These are phyloP conservation scores for Cheiracanthium punctorium DNA, from an alignment of 2,888 invertebrate genomes.

Conservation along the genomic window DNA sequence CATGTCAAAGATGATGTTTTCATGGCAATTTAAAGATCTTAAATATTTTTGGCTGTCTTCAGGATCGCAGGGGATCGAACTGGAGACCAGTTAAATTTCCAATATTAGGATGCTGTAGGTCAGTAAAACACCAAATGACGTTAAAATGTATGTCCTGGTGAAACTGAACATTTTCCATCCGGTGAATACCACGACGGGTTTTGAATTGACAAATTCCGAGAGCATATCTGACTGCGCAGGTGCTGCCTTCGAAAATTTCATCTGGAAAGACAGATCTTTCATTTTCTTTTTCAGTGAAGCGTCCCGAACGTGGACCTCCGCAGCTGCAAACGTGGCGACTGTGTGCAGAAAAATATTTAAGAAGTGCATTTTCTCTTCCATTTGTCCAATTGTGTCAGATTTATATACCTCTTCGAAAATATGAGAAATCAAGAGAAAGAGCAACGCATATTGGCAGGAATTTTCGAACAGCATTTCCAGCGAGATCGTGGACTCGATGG, in stretches of 20 bases:
- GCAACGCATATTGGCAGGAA: background rate
- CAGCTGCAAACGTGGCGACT: background rate
- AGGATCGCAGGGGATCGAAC: no score
- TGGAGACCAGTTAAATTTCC: no score
- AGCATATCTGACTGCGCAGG: background rate
- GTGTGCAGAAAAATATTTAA: background rate
- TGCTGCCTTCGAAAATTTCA: background rate
- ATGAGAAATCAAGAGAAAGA: background rate
- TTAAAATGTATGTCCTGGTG: background rate
- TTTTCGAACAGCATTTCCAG: background rate
- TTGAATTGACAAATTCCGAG: background rate
- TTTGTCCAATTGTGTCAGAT: background rate
- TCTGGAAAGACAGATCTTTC: background rate
- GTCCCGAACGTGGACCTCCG: background rate
- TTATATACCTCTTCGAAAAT: background rate
- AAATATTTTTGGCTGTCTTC: no score
- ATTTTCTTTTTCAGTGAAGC: background rate
- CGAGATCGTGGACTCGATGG: background rate
- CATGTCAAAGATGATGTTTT: no score
- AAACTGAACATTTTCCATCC: background rate
- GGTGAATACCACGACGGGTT: background rate
- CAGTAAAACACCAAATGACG: background rate
- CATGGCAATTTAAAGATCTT: no score
- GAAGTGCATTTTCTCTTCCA: background rate
- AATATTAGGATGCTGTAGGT: background rate